A percentile compares a stretch with the other conserved stretches of the same genome.
Conservation (phyloP, 2,888 invertebrate species). For the Trachelus tabidus region DNA sequence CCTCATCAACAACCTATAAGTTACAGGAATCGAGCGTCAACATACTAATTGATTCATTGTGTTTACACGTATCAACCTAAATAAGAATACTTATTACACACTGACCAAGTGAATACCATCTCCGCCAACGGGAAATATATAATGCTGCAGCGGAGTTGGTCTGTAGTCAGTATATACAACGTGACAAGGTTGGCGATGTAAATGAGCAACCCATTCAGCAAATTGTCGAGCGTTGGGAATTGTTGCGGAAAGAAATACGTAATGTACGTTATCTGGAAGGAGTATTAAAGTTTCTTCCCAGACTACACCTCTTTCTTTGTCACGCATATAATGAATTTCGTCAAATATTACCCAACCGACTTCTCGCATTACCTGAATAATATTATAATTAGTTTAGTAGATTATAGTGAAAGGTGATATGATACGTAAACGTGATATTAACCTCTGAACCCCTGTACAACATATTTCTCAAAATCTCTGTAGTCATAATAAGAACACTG, state of each 20-base stretch:
- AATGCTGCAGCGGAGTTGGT: constrained; percentile 98
- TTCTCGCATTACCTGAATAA: constrained; percentile 85
- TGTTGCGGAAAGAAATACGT: constrained; percentile 98
- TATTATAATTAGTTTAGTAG: not conserved
- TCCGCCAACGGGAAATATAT: constrained; percentile 96
- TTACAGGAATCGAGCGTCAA: not conserved
- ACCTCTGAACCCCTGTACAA: constrained; percentile 96
- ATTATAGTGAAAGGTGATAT: not conserved
- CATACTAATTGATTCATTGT: not conserved
- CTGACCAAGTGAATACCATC: constrained; percentile 93
- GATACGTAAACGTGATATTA: not conserved
- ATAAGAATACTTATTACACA: constrained; percentile 18
- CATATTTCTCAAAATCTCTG: constrained; percentile 99
- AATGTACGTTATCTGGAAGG: constrained; percentile 96
- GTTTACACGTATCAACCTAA: not conserved
- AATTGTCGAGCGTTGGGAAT: constrained; percentile 99
- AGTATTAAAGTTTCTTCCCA: constrained; percentile 99
- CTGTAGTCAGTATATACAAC: constrained; percentile 99
- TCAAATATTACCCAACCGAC: constrained; percentile 99
- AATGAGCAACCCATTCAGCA: constrained; percentile 92
- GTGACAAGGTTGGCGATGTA: constrained; percentile 97
- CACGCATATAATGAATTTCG: constrained; percentile 99
- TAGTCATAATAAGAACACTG: constrained; percentile 99
- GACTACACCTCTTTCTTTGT: constrained; percentile 98
- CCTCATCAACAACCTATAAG: constrained; percentile 58